Evolutionary conservation across 1,140 invertebrate species (phyloP), one percentile per base, ranked within the genome.

Genomic region (Probaryconus sp.): DNA sequence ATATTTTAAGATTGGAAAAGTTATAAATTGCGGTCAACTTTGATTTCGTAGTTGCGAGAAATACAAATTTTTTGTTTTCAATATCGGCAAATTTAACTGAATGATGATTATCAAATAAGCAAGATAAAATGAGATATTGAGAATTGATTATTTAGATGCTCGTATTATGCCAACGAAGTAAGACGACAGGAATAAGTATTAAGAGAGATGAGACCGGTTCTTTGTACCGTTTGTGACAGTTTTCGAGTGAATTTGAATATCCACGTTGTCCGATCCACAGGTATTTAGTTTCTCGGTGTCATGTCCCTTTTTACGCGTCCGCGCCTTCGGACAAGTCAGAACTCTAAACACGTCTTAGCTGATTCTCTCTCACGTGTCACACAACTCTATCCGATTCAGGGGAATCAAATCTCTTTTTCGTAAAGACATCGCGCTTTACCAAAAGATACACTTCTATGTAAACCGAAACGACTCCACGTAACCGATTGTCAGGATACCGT

Each of bases 211-310:
- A 68, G 70, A 64, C 68, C 68, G 53, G 69, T 58, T 65, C 48
- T 35, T 21, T 50, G 42, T 68, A 79, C 69, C 43, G 53, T 75
- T 80, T 77, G 61, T 72, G 81, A 83, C 79, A 82, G 78, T 71
- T 76, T 70, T 65, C 53, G 38, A 61, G 35, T 77, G 73, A 38
- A 45, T 50, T 43, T 42, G 70, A 67, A 70, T 77, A 69, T 40
- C 61, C 53, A 45, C 53, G 31, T 47, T 55, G 68, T 18, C 18
- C 55, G 73, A 63, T 63, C 61, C 48, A 9, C 67, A 77, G 75
- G 77, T 87, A 86, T 85, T 87, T 85, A 83, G 80, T 85, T 87
- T 86, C 84, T 61, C 74, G 70, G 72, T 87, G 83, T 84, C 84
- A 82, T 86, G 82, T 85, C 79, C 77, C 70, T 80, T 81, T 85